Conservation (phyloP, 2,113 vertebrate genomes). For the Pitta sordida region DNA sequence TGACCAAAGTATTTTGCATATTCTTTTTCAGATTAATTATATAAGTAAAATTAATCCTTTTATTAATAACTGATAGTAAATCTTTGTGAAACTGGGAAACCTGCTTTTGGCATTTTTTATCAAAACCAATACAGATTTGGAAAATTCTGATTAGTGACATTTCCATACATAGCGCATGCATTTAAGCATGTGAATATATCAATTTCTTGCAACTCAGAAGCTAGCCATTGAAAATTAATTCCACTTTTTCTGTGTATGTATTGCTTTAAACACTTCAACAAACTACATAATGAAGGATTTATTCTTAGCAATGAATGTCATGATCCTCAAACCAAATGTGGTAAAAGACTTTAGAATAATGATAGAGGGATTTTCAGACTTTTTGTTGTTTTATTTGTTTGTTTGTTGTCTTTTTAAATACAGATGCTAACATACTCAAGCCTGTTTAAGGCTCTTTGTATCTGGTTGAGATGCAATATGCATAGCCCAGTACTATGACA, state of each 20-base stretch:
- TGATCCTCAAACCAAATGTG: slow-evolving; percentile 23
- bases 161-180: not conserved
- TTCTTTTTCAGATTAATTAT: not conserved
- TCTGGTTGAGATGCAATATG: not conserved
- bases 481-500: not conserved
- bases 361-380: not conserved
- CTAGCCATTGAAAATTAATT: slow-evolving; percentile 14
- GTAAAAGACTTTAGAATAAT: not conserved
- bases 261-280: slow-evolving; percentile 22
- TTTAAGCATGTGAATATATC: not conserved
- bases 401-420: not conserved
- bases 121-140: not conserved
- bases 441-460: slow-evolving; percentile 24
- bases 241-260: slow-evolving; percentile 10
- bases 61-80: not conserved
- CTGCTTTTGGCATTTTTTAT: not conserved
- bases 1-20: not conserved
- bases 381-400: not conserved
- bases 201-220: not conserved
- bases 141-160: not conserved
- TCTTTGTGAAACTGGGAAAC: not conserved
- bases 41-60: not conserved
- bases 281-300: slow-evolving; percentile 51
- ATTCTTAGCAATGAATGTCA: slow-evolving; percentile 40
- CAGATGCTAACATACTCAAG: not conserved